phyloP scores from a whole-genome alignment of 2,113 vertebrate genomes.

The Pedetes capensis region DNA sequence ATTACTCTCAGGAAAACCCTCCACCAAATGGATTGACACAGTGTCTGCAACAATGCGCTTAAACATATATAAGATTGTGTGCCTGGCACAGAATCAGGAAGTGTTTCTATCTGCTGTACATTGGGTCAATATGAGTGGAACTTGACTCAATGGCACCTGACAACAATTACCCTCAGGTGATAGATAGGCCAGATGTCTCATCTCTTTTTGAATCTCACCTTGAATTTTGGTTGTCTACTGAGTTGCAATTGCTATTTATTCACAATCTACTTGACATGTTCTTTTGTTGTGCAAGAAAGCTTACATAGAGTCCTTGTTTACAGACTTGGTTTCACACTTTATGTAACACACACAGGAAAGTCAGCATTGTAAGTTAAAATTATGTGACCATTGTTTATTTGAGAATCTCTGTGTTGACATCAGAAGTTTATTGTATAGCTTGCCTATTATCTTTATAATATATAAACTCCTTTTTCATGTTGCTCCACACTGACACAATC shows the following conservation, averaged over 20 bases:
- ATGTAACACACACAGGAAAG: constrained; percentile 16
- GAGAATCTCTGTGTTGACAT: constrained; percentile 13
- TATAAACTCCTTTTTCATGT: constrained; percentile 50
- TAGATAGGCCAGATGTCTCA: background rate
- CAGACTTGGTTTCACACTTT: constrained; percentile 24
- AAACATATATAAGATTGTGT: no score
- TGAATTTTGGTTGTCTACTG: constrained; percentile 42
- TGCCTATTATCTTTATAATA: background rate
- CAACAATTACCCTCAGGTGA: background rate
- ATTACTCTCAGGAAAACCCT: no score
- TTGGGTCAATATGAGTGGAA: no score
- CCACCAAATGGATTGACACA: no score
- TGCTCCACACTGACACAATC: background rate
- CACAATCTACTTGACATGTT: background rate
- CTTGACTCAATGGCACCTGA: no score
- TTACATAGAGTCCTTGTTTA: background rate
- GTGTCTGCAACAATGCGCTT: no score
- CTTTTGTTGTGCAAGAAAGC: constrained; percentile 19
- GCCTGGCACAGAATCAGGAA: no score
- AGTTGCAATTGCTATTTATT: background rate
- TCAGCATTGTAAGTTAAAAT: background rate
- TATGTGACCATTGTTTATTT: constrained; percentile 13
- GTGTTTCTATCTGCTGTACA: no score
- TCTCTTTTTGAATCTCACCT: constrained; percentile 41
- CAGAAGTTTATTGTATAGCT: background rate